These are phyloP conservation scores for Forbesichthys papilliferus DNA, from an alignment of 2,113 vertebrate species.

Conservation along the genomic window DNA sequence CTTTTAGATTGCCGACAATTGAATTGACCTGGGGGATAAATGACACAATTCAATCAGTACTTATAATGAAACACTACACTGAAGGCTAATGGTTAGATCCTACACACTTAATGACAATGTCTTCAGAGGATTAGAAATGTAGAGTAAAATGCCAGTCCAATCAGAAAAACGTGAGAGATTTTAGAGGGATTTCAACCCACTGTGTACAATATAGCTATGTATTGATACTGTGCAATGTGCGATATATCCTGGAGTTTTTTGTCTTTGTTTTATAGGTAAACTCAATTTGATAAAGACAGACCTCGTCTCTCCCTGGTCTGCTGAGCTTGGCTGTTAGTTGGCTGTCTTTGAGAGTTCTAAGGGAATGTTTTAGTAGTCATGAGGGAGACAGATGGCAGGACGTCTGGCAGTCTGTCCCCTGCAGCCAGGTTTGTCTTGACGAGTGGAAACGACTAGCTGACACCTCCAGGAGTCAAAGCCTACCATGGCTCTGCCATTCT, in stretches of 20 bases:
- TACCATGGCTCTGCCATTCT: background rate
- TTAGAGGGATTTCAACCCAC: background rate
- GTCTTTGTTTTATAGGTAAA: too few species aligned
- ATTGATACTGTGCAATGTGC: background rate
- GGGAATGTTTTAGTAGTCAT: background rate
- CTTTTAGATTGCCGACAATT: conserved; percentile 7
- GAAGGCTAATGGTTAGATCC: conserved; percentile 7
- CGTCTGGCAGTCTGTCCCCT: background rate
- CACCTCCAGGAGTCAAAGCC: background rate
- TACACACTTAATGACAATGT: background rate
- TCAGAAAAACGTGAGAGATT: background rate
- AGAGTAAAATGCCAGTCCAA: background rate
- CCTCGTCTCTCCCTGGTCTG: background rate
- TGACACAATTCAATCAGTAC: conserved; percentile 18
- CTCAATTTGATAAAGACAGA: too few species aligned
- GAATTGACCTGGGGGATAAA: background rate
- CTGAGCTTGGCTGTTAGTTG: background rate
- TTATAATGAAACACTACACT: conserved; percentile 12
- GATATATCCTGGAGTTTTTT: too few species aligned
- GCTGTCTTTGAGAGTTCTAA: background rate
- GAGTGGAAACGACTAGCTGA: background rate
- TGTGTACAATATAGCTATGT: background rate
- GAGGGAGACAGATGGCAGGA: background rate
- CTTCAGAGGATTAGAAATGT: conserved; percentile 7
- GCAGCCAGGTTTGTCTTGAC: background rate